Evolutionary conservation across 2,797 vertebrate genomes (phyloP), one percentile per base, ranked within the genome.

Genomic region (Champsocephalus gunnari): DNA sequence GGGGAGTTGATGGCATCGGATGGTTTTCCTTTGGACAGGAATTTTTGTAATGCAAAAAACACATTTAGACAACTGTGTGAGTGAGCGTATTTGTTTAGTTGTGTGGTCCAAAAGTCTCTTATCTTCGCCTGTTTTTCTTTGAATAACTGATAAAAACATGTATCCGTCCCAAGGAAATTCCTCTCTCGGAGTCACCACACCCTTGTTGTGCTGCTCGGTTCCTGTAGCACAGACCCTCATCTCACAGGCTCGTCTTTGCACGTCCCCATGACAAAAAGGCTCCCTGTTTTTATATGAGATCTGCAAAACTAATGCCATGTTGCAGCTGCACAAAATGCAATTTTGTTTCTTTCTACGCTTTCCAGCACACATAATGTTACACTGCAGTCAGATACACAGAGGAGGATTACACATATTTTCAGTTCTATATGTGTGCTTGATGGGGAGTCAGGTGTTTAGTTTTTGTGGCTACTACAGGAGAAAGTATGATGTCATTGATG

Each of bases 101-200:
- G 1, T 38, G 5, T 3, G 24, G 3, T 57, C 28, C 9, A n/a
- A 21, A 61, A n/a, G 57, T 41, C 24, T 38, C 14, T 61, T 53
- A 12, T 73, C 32, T 7, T 62, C 12, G 13, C 28, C 13, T 70
- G 44, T 45, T 21, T 28, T 19, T 38, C 34, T 38, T 38, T 38
- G 5, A 76, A 64, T 34, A n/a, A 68, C 8, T 24, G 66, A 48
- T 53, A 38, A 38, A 19, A 82, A 80, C 65, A 75, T 70, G 61
- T 1, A 69, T 75, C 43, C 70, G 76, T 71, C 62, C 87, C 64
- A 77, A 83, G 79, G 85, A 92, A 78, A 89, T 91, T 90, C 82
- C 85, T 87, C 62, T 80, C 67, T 73, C 66, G 3, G 16, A 86
- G 81, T 61, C 80, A 91, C 92, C 92, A 92, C 93, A 91, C 93